Conservation (phyloP, 2,797 vertebrate genomes). For the Chrysocyon brachyurus region DNA sequence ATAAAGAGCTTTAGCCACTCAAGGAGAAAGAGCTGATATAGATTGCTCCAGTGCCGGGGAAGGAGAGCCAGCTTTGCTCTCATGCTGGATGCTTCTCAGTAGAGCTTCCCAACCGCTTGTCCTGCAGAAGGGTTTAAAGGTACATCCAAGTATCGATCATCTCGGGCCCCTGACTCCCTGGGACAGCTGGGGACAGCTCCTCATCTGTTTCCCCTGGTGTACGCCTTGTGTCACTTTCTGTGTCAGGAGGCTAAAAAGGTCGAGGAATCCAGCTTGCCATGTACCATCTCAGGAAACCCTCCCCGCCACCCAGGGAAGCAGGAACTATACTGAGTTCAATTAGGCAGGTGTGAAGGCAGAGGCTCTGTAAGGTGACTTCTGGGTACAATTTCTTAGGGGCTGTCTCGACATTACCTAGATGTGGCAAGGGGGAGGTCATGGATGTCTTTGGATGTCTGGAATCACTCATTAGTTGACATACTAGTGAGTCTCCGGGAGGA, state of each 20-base stretch:
- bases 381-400: neutral
- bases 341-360: neutral
- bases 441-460: neutral
- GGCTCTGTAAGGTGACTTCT: neutral
- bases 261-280: neutral
- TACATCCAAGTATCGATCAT: neutral
- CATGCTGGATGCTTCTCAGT: neutral
- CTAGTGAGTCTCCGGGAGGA: neutral
- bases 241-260: neutral
- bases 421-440: neutral
- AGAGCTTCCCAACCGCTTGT: fast-evolving
- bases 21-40: fast-evolving
- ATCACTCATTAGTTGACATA: neutral
- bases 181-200: neutral
- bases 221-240: neutral
- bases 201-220: neutral
- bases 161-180: neutral
- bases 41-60: fast-evolving
- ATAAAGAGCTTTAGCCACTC: neutral
- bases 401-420: neutral
- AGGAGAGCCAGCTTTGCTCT: neutral
- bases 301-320: neutral
- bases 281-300: neutral
- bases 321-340: neutral
- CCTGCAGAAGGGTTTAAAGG: neutral